Conservation (phyloP, 2,797 vertebrate genomes). For the Ispidina picta region DNA sequence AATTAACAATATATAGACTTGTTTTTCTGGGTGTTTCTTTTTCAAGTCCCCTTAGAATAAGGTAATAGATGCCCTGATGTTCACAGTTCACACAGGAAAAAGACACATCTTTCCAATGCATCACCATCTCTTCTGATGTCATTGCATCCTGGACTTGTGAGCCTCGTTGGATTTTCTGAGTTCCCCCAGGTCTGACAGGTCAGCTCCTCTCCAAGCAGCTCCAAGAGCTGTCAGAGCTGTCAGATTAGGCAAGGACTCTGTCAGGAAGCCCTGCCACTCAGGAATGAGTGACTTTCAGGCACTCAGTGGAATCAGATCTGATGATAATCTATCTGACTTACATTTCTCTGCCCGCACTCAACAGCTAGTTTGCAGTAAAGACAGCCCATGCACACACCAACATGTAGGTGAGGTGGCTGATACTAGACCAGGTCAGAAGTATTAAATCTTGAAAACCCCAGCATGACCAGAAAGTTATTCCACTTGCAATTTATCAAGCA, state of each 20-base stretch:
- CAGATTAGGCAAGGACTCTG: background rate
- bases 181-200: background rate
- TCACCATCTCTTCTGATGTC: background rate
- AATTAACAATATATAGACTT: background rate
- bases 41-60: background rate
- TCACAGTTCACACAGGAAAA: background rate
- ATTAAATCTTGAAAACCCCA: background rate
- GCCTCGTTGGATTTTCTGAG: background rate
- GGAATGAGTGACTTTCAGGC: background rate
- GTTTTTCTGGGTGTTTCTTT: background rate
- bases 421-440: background rate
- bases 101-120: background rate
- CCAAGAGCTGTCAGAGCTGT: conserved; percentile 5
- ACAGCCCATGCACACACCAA: background rate
- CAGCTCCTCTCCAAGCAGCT: background rate
- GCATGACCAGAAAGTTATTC: background rate
- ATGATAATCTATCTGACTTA: background rate
- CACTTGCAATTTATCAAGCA: background rate
- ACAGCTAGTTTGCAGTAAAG: background rate
- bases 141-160: background rate
- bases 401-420: background rate
- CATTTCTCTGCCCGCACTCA: background rate
- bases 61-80: background rate
- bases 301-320: background rate
- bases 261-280: background rate